Conservation (phyloP, 2,113 vertebrate species). For the Ploceus nigricollis region DNA sequence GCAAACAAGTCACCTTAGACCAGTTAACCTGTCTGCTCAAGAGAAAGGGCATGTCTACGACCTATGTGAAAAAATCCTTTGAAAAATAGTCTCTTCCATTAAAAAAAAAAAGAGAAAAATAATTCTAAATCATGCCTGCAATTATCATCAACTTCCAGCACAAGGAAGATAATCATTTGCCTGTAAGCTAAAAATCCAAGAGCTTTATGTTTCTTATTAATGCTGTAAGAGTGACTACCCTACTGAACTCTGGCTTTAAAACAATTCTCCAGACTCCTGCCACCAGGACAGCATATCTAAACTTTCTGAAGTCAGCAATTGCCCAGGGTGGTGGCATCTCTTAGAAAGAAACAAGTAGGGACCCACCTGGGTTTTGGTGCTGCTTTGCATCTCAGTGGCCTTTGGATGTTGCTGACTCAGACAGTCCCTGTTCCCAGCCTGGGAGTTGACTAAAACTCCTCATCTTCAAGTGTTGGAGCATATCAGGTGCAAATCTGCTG, state of each 20-base stretch:
- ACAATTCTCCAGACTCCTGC: not conserved
- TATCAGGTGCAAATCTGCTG: not conserved
- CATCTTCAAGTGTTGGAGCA: fast-evolving
- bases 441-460: not conserved
- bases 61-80: not conserved
- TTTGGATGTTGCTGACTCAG: not conserved
- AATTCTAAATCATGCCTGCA: not conserved
- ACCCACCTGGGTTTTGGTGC: not conserved
- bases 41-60: not conserved
- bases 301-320: not conserved
- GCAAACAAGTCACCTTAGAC: not conserved
- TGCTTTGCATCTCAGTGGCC: not conserved
- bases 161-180: conserved; percentile 24
- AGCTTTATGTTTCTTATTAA: not conserved
- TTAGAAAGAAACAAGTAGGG: not conserved
- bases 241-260: not conserved
- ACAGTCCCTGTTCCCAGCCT: not conserved
- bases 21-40: not conserved
- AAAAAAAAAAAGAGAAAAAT: not conserved
- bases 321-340: not conserved
- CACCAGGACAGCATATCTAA: not conserved
- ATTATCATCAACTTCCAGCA: conserved; percentile 2
- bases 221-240: not conserved
- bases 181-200: conserved; percentile 1
- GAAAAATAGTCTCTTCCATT: not conserved